Evolutionary conservation across 1,140 invertebrate genomes (phyloP).

Genomic region (Procambarus virginalis): DNA sequence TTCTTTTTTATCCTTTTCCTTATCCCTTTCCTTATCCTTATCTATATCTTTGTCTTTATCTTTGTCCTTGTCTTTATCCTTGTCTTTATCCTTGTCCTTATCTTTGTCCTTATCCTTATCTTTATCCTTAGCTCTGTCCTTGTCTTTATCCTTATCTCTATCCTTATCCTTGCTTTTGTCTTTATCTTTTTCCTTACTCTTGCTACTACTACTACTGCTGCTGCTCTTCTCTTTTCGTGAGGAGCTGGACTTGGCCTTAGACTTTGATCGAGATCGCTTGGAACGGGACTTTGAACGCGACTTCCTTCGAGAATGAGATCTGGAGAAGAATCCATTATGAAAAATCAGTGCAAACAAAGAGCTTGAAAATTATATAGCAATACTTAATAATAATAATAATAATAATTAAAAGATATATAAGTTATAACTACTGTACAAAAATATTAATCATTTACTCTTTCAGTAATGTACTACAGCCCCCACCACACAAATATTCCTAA

Average conservation of each 20-base stretch:
- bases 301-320: conserved; percentile 27
- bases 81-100: conserved; percentile 32
- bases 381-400: too few species aligned
- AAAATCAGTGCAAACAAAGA: background rate
- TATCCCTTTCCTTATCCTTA: conserved; percentile 11
- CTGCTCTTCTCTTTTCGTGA: conserved; percentile 22
- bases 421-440: too few species aligned
- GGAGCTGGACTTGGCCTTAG: conserved; percentile 37
- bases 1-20: conserved; percentile 46
- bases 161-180: conserved; percentile 29
- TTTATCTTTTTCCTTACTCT: conserved; percentile 28
- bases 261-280: conserved; percentile 51
- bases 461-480: too few species aligned
- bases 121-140: background rate
- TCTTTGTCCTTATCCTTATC: conserved; percentile 48
- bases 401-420: too few species aligned
- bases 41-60: conserved; percentile 46
- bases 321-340: background rate
- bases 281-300: conserved; percentile 50
- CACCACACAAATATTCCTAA: too few species aligned
- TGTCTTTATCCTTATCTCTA: too few species aligned
- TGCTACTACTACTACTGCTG: conserved; percentile 38
- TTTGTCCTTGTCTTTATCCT: conserved; percentile 50
- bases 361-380: too few species aligned
- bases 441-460: too few species aligned